A percentile compares a stretch with the other conserved stretches of the same genome.
Evolutionary conservation across 1,140 invertebrate species (phyloP).

Genomic region (Ruditapes philippinarum): DNA sequence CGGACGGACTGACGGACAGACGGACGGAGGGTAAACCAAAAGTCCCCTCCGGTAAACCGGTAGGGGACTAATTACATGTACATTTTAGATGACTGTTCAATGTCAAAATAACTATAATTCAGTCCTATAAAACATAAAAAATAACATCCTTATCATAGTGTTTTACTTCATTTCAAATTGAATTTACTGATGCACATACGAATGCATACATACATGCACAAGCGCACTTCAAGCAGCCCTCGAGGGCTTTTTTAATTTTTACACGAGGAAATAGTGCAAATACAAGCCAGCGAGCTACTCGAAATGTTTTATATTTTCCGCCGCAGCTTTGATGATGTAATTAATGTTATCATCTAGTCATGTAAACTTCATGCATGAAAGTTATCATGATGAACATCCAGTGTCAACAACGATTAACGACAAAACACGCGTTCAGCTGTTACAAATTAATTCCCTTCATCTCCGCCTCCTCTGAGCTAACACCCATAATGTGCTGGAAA

Average conservation of each 20-base stretch:
- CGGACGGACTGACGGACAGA: too few relatives aligned
- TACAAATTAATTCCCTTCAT: neutral
- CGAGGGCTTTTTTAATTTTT: neutral
- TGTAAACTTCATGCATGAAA: neutral
- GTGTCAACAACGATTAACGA: neutral
- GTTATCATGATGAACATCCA: neutral
- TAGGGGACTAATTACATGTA: too few relatives aligned
- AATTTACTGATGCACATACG: neutral
- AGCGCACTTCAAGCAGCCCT: too few relatives aligned
- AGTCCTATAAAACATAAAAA: too few relatives aligned
- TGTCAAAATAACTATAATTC: too few relatives aligned
- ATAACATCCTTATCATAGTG: too few relatives aligned
- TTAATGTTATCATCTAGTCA: constrained; percentile 12
- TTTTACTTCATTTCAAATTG: too few relatives aligned
- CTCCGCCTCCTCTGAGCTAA: too few relatives aligned
- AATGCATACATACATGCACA: neutral
- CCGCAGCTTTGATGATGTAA: neutral
- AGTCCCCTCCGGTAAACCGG: too few relatives aligned
- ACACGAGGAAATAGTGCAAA: neutral
- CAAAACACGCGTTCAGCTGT: neutral
- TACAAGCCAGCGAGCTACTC: neutral
- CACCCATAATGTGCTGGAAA: too few relatives aligned
- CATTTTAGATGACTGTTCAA: too few relatives aligned
- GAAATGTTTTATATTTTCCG: neutral
- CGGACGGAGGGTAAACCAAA: too few relatives aligned